phyloP scores from a whole-genome alignment of 2,113 vertebrate species.

The Noturus placidus region DNA sequence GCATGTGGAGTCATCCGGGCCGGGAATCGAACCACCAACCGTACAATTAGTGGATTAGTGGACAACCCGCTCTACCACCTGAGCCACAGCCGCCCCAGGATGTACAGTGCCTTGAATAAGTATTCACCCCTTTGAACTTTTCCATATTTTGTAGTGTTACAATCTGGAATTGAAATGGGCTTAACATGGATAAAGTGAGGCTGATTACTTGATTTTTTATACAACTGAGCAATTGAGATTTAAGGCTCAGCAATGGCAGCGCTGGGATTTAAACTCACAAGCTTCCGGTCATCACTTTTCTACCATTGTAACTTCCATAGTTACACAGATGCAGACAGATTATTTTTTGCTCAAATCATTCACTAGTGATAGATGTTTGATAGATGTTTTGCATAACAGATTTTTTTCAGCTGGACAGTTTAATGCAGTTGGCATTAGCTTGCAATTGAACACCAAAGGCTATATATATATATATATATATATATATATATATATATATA shows the following conservation, averaged over 20 bases:
- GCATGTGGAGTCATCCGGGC: too few species aligned
- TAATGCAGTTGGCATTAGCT: not conserved
- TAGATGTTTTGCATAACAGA: not conserved
- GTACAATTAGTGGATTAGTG: too few species aligned
- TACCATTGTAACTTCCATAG: not conserved
- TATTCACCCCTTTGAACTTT: not conserved
- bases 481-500: too few species aligned
- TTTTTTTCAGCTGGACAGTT: not conserved
- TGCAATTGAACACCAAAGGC: not conserved
- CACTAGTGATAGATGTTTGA: not conserved
- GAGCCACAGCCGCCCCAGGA: too few species aligned
- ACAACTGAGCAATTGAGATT: too few species aligned
- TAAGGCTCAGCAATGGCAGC: too few species aligned
- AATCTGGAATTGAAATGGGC: not conserved
- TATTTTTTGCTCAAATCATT: not conserved
- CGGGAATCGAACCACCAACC: too few species aligned
- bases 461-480: not conserved
- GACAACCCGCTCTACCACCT: too few species aligned
- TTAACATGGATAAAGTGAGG: not conserved
- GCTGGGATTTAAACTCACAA: too few species aligned
- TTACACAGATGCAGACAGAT: not conserved
- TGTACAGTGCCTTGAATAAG: not conserved
- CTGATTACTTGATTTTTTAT: not conserved
- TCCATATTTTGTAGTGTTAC: not conserved
- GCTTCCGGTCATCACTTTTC: too few species aligned